These are phyloP conservation scores for Slavum lentiscoides DNA, from an alignment of 2,888 invertebrate species.

Conservation along the genomic window DNA sequence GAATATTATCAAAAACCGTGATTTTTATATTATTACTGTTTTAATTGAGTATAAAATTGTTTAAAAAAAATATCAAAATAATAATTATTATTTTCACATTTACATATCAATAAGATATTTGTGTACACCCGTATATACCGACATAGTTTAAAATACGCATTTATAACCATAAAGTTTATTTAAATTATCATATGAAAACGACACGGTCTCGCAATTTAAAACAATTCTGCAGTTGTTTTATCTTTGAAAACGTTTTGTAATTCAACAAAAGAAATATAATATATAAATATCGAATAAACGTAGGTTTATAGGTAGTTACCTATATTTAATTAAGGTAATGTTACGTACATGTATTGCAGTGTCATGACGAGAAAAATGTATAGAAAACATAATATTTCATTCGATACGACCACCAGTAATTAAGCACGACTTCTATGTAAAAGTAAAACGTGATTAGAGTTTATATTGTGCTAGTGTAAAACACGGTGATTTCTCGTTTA, in stretches of 20 bases:
- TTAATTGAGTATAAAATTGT: too few species aligned
- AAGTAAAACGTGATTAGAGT: conserved; percentile 33
- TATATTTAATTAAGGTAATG: neutral
- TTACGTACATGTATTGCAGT: neutral
- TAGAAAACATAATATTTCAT: neutral
- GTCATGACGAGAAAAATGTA: neutral
- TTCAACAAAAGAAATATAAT: neutral
- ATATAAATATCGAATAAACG: neutral
- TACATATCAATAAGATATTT: too few species aligned
- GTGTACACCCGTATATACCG: too few species aligned
- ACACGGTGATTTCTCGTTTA: conserved; percentile 31
- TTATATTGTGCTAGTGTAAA: neutral
- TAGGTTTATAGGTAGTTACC: neutral
- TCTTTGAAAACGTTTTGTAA: neutral
- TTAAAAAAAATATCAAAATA: too few species aligned
- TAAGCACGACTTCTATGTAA: conserved; percentile 36
- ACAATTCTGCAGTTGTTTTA: neutral
- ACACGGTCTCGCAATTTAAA: too few species aligned
- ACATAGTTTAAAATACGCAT: too few species aligned
- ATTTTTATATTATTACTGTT: too few species aligned
- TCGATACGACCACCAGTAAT: conserved; percentile 34
- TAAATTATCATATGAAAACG: too few species aligned
- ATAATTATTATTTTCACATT: too few species aligned
- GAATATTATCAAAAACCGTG: too few species aligned
- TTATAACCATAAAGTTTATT: too few species aligned